Evolutionary conservation across 2,888 invertebrate genomes (phyloP).

Genomic region (Thymelicus lineola): DNA sequence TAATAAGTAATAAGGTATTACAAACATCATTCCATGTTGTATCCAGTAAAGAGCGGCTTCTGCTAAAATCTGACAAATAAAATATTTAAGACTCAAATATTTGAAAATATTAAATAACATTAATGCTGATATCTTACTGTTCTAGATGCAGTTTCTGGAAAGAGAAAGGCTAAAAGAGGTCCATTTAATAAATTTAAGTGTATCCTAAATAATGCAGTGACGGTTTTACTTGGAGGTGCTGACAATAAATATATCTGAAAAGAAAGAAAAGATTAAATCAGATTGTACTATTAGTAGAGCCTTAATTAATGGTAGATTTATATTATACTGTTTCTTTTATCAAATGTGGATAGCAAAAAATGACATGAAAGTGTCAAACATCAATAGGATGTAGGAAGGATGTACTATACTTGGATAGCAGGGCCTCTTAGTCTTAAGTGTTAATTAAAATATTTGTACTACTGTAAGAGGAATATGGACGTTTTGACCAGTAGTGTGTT

Average conservation of each 20-base stretch:
- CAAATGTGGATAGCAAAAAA: no score
- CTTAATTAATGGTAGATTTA: no score
- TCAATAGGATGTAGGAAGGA: no score
- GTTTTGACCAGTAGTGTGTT: no score
- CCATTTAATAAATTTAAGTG: constrained; percentile 97
- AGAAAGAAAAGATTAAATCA: constrained; percentile 38
- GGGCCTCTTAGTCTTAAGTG: no score
- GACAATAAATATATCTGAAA: constrained; percentile 95
- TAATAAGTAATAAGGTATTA: constrained; percentile 96
- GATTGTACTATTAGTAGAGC: no score
- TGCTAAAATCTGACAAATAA: constrained; percentile 90
- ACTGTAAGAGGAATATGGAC: no score
- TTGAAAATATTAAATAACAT: constrained; percentile 2
- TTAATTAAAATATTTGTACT: no score
- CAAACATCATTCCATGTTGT: constrained; percentile 97
- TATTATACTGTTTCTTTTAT: no score
- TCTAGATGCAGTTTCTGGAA: constrained; percentile 97
- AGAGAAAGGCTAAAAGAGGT: constrained; percentile 95
- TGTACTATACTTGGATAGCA: no score
- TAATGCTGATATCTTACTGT: constrained; percentile 83
- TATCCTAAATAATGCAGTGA: constrained; percentile 94
- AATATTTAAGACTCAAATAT: constrained; percentile 14
- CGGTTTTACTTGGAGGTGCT: constrained; percentile 92
- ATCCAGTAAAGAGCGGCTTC: constrained; percentile 98
- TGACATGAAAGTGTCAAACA: no score